Evolutionary conservation across 2,888 invertebrate genomes (phyloP).

Genomic region (Conomelus anceps): DNA sequence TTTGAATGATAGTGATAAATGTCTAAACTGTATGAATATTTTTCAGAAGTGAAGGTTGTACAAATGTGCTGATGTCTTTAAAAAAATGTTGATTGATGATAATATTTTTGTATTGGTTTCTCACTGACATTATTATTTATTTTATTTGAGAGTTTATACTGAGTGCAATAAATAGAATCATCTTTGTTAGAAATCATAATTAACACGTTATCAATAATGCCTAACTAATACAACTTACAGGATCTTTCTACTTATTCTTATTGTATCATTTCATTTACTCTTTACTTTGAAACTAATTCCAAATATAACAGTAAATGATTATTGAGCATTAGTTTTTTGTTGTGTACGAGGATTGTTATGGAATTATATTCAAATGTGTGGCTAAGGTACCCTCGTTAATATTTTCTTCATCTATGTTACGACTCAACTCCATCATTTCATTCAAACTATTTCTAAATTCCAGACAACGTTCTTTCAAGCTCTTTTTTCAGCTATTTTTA

Average conservation of each 20-base stretch:
- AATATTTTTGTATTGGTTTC: not conserved
- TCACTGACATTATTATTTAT: not conserved
- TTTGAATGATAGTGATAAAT: not conserved
- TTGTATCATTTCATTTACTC: too few species aligned
- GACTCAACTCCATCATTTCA: too few species aligned
- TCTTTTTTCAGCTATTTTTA: not conserved
- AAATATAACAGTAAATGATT: too few species aligned
- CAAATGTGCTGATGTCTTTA: not conserved
- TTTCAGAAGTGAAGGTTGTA: not conserved
- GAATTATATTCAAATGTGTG: too few species aligned
- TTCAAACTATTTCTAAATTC: not conserved
- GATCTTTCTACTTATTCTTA: too few species aligned
- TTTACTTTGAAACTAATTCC: too few species aligned
- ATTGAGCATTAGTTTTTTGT: too few species aligned
- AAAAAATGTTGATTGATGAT: too few species aligned
- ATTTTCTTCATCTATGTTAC: too few species aligned
- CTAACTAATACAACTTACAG: not conserved
- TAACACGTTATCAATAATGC: not conserved
- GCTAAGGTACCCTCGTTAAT: too few species aligned
- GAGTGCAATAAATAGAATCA: not conserved
- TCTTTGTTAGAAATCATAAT: not conserved
- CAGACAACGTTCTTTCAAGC: not conserved
- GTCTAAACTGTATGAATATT: not conserved
- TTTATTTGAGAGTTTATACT: not conserved
- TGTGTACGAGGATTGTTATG: too few species aligned